These are phyloP conservation scores for Phaethornis superciliosus DNA, from an alignment of 2,113 vertebrate species.

Conservation along the genomic window DNA sequence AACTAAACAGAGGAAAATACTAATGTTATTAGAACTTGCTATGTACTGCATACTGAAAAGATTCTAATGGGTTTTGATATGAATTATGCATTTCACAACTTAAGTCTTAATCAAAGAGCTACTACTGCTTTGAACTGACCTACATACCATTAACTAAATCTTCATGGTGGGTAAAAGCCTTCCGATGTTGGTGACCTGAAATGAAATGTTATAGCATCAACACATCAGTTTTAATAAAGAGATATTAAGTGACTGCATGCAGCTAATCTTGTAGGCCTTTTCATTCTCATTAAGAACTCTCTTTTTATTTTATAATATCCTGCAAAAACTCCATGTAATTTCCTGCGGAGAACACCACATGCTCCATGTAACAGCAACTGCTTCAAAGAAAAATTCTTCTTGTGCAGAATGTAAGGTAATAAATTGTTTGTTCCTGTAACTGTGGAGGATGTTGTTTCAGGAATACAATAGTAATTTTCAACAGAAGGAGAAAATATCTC, in stretches of 20 bases:
- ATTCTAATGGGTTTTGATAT: slow-evolving; percentile 25
- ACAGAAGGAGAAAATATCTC: neutral
- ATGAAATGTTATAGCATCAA: neutral
- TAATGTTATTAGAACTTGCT: neutral
- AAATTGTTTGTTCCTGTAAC: neutral
- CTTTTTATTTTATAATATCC: neutral
- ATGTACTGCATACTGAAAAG: neutral
- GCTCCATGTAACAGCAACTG: neutral
- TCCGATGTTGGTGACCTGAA: neutral
- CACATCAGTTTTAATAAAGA: neutral
- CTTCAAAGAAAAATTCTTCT: neutral
- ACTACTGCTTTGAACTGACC: slow-evolving; percentile 29
- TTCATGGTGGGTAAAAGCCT: neutral
- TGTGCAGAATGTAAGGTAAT: neutral
- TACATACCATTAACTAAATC: neutral
- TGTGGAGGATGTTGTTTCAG: neutral
- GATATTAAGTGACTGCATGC: neutral
- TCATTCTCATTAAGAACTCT: neutral
- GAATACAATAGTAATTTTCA: neutral
- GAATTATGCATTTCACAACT: slow-evolving; percentile 14
- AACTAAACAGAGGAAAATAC: neutral
- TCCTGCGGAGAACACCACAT: neutral
- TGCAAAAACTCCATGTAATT: neutral
- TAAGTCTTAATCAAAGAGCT: slow-evolving; percentile 31
- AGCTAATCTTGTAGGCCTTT: neutral